Evolutionary conservation across 2,888 invertebrate genomes (phyloP).

Genomic region (Leptothorax acervorum): DNA sequence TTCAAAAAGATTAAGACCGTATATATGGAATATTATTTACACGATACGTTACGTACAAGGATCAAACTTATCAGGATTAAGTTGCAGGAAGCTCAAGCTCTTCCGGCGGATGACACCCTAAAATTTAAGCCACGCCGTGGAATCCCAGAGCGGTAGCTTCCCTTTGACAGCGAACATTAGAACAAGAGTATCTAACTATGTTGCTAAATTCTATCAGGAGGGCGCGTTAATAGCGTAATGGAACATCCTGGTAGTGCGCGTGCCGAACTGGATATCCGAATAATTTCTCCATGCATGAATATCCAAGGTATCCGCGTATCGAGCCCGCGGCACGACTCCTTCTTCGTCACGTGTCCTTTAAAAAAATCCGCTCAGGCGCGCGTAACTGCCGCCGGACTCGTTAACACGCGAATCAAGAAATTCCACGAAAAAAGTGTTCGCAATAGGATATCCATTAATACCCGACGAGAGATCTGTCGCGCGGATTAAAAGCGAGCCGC

Average conservation of each 20-base stretch:
- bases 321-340: background rate
- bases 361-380: constrained; percentile 24
- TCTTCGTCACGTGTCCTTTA: background rate
- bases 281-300: constrained; percentile 33
- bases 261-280: background rate
- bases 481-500: constrained; percentile 36
- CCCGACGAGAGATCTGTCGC: constrained; percentile 23
- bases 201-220: constrained; percentile 40
- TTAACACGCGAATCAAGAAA: constrained; percentile 55
- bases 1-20: background rate
- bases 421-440: constrained; percentile 21
- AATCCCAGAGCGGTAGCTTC: constrained; percentile 4
- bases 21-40: background rate
- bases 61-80: background rate
- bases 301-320: background rate
- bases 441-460: constrained; percentile 33
- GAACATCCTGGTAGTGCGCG: constrained; percentile 1
- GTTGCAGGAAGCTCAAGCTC: background rate
- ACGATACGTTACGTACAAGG: background rate
- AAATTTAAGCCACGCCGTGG: constrained; percentile 35
- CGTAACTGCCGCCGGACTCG: constrained; percentile 57
- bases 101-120: constrained; percentile 15
- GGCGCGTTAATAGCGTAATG: constrained; percentile 39
- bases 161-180: constrained; percentile 36
- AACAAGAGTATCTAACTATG: constrained; percentile 35